A percentile compares a stretch with the other conserved stretches of the same genome.
Evolutionary conservation across 2,113 vertebrate genomes (phyloP).

Genomic region (Pao palembangensis): DNA sequence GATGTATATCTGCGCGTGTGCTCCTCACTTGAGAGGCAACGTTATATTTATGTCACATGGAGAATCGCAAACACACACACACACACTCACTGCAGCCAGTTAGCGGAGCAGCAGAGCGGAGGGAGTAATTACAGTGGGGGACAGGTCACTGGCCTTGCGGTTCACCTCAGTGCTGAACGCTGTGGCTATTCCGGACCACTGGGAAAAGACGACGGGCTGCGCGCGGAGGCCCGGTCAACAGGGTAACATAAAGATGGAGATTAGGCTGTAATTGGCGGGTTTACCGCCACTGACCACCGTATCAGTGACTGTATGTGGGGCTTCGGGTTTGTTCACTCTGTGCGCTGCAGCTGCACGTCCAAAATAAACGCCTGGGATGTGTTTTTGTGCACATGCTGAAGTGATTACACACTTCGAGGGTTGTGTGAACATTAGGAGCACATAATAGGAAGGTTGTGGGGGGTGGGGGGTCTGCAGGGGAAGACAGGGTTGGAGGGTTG

Average conservation of each 20-base stretch:
- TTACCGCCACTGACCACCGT: constrained; percentile 43
- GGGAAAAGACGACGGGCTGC: constrained; percentile 45
- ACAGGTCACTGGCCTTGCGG: constrained; percentile 49
- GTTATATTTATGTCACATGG: constrained; percentile 1
- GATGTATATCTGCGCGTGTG: background rate
- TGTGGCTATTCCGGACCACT: constrained; percentile 55
- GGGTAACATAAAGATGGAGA: constrained; percentile 33
- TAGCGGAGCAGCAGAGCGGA: constrained; percentile 29
- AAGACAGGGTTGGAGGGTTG: constrained; percentile 9
- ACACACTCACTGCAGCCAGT: constrained; percentile 19
- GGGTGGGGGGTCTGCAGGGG: background rate
- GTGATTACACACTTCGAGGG: constrained; percentile 9
- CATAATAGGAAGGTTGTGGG: background rate
- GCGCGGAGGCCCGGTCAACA: constrained; percentile 37
- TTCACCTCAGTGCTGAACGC: constrained; percentile 56
- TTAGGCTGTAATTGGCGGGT: constrained; percentile 58
- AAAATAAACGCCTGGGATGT: constrained; percentile 16
- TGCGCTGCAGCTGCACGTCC: constrained; percentile 6
- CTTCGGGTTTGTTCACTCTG: constrained; percentile 24
- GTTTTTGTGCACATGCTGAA: constrained; percentile 31
- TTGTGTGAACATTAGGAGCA: constrained; percentile 7
- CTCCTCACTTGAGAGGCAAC: background rate
- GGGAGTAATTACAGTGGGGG: constrained; percentile 60
- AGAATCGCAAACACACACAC: too few relatives aligned
- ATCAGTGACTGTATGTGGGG: constrained; percentile 38